phyloP scores from a whole-genome alignment of 2,888 invertebrate species.

The Thelaira solivaga region DNA sequence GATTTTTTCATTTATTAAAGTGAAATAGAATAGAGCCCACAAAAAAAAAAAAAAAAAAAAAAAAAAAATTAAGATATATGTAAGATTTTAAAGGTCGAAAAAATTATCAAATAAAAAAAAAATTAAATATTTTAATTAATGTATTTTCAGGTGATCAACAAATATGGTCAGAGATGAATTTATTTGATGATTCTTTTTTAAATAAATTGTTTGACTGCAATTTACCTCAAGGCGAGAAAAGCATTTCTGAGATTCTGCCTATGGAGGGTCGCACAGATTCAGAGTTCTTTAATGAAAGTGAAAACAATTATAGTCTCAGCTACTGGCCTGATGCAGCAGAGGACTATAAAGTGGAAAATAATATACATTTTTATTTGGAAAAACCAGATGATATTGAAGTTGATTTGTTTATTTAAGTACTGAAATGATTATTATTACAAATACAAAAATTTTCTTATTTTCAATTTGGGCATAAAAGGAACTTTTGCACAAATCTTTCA shows the following conservation, averaged over 20 bases:
- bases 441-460: too few species aligned
- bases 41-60: too few species aligned
- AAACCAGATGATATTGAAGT: not conserved
- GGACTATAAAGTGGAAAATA: not conserved
- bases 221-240: not conserved
- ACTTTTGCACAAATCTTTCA: too few species aligned
- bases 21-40: too few species aligned
- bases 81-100: too few species aligned
- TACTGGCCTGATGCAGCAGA: conserved; percentile 16
- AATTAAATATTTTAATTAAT: not conserved
- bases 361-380: conserved; percentile 16
- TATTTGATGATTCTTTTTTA: conserved; percentile 39
- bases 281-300: not conserved
- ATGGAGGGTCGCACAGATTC: not conserved
- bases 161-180: conserved; percentile 49
- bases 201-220: conserved; percentile 11
- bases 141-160: conserved; percentile 46
- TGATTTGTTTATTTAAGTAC: too few species aligned
- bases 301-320: not conserved
- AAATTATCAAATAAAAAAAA: too few species aligned
- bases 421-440: too few species aligned
- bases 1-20: too few species aligned
- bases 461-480: too few species aligned
- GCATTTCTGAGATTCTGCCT: not conserved
- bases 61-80: too few species aligned